Conservation (phyloP, 2,888 invertebrate genomes). For the Crepidodera aurea region DNA sequence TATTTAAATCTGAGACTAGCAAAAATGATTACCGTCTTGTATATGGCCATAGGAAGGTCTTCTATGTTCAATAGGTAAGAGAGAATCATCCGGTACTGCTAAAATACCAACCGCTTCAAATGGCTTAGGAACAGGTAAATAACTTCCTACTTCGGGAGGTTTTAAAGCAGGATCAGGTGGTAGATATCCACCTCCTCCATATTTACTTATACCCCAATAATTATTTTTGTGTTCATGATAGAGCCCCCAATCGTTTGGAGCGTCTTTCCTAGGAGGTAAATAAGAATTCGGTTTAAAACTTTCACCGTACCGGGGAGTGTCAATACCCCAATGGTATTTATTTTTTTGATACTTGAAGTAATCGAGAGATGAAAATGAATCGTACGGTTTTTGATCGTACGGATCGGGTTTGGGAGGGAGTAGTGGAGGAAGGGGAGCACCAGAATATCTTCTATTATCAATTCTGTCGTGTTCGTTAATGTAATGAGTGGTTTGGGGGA, state of each 20-base stretch:
- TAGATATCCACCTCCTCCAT: constrained; percentile 37
- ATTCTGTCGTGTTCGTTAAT: constrained; percentile 42
- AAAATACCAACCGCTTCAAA: constrained; percentile 19
- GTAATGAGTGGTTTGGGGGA: constrained; percentile 40
- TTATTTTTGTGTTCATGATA: constrained; percentile 53
- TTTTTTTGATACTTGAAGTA: constrained; percentile 45
- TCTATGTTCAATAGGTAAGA: constrained; percentile 51
- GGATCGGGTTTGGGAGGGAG: constrained; percentile 11
- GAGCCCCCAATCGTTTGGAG: constrained; percentile 55
- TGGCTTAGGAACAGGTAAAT: constrained; percentile 35
- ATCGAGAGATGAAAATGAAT: constrained; percentile 48
- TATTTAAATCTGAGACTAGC: constrained; percentile 1
- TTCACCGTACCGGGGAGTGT: constrained; percentile 52
- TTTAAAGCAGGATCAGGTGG: constrained; percentile 29
- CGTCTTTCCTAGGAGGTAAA: constrained; percentile 54
- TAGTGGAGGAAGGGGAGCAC: constrained; percentile 28
- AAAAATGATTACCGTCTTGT: constrained; percentile 54
- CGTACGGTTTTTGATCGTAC: constrained; percentile 46
- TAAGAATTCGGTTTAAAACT: constrained; percentile 43
- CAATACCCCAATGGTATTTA: constrained; percentile 52
- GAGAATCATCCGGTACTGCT: constrained; percentile 42
- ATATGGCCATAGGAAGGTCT: constrained; percentile 49
- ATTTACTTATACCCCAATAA: constrained; percentile 53
- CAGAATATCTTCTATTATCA: constrained; percentile 24
- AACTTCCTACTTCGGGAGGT: constrained; percentile 29